Base-by-base conservation (phyloP, 2,113 vertebrate species). In the Corythoichthys intestinalis region DNA sequence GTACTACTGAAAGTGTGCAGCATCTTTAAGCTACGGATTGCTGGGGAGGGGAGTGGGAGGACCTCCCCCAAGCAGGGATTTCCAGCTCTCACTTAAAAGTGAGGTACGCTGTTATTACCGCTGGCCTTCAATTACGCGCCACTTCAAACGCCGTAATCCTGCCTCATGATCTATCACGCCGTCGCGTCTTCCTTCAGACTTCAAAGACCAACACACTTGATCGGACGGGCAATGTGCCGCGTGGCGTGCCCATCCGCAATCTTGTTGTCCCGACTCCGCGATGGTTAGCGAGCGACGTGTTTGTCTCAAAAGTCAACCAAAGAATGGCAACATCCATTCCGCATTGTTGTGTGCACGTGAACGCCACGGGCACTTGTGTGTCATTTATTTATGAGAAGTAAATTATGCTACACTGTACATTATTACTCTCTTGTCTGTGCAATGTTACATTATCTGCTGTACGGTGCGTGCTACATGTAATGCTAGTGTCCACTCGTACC, bases 331-430 rank as follows among this genome's bases (percentile, higher is more conserved):
- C 48, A 13, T 50, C 48, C 48, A 50, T 4, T 50, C 48, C 48
- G 4, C 14, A 50, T 15, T 50, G 48, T 50, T 41, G 58, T 60
- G 35, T 37, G 13, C 1, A 13, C 38, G 35, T 60, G 35, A 74
- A 76, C 82, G 83, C 57, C 75, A 77, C 84, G 84, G 77, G 72
- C 70, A 70, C 63, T 54, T 68, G 74, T 80, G 71, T 80, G 71
- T 83, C 82, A 44, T 85, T 90, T 87, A 90, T 91, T 91, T 91
- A 89, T 90, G 70, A 82, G 81, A 54, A 87, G 80, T 90, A 86
- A 88, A 87, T 86, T 65, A 85, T 14, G 62, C 44, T 86, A 82
- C 78, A 73, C 78, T 73, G 77, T 74, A n/a, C 38, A 38, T 61
- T 85, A 71, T 76, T 88, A 71, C 78, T 65, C 70, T 78, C 79